A percentile compares a stretch with the other conserved stretches of the same genome.
Evolutionary conservation across 2,113 vertebrate species (phyloP).

Genomic region (Narcine bancroftii): DNA sequence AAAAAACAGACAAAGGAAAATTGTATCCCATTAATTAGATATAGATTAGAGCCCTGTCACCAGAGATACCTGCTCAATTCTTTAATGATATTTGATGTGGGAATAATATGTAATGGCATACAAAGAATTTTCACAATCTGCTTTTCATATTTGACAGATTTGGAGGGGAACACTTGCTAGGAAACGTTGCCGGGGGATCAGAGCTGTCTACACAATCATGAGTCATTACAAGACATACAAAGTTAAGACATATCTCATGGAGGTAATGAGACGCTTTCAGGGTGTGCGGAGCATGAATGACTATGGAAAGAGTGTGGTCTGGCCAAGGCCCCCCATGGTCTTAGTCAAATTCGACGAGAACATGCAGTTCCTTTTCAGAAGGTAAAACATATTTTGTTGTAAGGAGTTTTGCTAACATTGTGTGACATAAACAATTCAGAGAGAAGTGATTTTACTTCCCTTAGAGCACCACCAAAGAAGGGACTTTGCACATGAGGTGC

Average conservation of each 20-base stretch:
- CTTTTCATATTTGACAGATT: conserved; percentile 52
- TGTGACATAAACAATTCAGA: neutral
- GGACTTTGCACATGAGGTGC: neutral
- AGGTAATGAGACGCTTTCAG: conserved; percentile 67
- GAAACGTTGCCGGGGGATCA: conserved; percentile 59
- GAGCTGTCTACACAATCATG: conserved; percentile 75
- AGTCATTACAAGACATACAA: conserved; percentile 75
- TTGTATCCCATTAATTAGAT: neutral
- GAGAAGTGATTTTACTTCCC: too few species aligned
- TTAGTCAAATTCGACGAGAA: conserved; percentile 67
- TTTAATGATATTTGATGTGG: neutral
- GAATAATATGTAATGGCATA: neutral
- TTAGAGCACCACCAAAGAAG: too few species aligned
- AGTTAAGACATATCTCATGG: conserved; percentile 70
- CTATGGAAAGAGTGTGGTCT: conserved; percentile 67
- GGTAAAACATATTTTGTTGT: conserved; percentile 51
- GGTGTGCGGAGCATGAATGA: conserved; percentile 62
- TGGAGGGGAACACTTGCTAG: conserved; percentile 81
- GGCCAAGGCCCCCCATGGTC: conserved; percentile 65
- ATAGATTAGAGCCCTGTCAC: neutral
- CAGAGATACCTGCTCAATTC: neutral
- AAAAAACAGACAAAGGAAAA: neutral
- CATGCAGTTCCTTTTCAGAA: conserved; percentile 66
- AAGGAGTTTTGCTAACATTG: neutral
- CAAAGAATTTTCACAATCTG: neutral